Percentiles rank a stretch among this genome's conserved stretches.
Evolutionary conservation across 2,797 vertebrate genomes (phyloP).

Genomic region (Acipenser transmontanus): DNA sequence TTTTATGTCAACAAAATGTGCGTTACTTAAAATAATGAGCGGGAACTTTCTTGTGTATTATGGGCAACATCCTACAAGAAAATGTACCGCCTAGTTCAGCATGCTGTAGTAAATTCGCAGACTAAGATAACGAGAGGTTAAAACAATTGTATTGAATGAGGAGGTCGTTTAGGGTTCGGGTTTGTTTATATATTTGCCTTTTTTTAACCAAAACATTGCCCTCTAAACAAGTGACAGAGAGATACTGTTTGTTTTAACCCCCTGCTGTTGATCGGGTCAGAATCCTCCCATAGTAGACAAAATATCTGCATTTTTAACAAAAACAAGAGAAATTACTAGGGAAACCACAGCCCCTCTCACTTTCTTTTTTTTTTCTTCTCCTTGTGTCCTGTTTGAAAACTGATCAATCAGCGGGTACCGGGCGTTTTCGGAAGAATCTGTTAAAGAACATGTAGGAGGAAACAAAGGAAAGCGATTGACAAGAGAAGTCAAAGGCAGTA

Average conservation of each 20-base stretch:
- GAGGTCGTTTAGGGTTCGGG: neutral
- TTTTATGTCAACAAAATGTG: neutral
- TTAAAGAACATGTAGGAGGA: constrained; percentile 58
- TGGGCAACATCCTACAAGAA: no score
- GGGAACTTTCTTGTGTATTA: no score
- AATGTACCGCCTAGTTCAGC: no score
- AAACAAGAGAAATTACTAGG: constrained; percentile 57
- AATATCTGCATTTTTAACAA: constrained; percentile 49
- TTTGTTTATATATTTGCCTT: neutral
- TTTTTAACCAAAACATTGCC: neutral
- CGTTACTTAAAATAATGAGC: neutral
- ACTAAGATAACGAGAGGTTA: neutral
- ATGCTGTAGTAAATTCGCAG: no score
- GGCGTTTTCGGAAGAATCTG: constrained; percentile 52
- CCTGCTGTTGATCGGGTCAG: constrained; percentile 38
- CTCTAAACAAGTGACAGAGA: neutral
- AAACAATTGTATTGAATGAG: neutral
- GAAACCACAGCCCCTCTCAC: constrained; percentile 50
- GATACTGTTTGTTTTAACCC: constrained; percentile 28
- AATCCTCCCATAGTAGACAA: constrained; percentile 35
- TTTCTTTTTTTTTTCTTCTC: constrained; percentile 41
- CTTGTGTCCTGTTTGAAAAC: constrained; percentile 59
- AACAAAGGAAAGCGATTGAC: constrained; percentile 67
- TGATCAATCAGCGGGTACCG: constrained; percentile 63
- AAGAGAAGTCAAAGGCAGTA: constrained; percentile 59